Evolutionary conservation across 2,113 vertebrate species (phyloP).

Genomic region (Athene cunicularia): DNA sequence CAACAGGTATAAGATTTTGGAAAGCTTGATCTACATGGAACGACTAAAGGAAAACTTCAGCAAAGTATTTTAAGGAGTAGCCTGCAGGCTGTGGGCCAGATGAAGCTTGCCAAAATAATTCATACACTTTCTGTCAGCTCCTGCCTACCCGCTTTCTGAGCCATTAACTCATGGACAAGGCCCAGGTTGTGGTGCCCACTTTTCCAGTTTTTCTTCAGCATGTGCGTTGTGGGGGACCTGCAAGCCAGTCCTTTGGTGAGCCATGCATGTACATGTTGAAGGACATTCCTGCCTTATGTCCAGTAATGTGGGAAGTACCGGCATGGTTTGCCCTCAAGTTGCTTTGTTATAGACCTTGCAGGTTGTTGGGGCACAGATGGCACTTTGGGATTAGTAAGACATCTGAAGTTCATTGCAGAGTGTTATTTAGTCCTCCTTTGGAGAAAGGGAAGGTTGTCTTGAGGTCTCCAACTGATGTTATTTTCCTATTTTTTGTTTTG

Average conservation of each 20-base stretch:
- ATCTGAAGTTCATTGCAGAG: neutral
- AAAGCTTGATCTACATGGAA: neutral
- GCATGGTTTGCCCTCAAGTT: neutral
- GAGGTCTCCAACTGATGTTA: accelerated
- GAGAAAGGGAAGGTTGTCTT: neutral
- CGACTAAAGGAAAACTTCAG: neutral
- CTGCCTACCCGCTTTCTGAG: neutral
- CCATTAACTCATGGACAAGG: neutral
- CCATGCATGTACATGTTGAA: accelerated
- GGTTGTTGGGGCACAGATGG: neutral
- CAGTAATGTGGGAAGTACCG: neutral
- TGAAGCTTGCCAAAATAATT: neutral
- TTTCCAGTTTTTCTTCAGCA: neutral
- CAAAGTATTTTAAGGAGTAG: neutral
- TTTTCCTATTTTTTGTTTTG: neutral
- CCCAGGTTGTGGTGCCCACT: neutral
- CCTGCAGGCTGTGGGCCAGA: neutral
- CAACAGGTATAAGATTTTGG: neutral
- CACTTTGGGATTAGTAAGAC: neutral
- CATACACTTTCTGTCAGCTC: neutral
- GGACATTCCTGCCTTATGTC: accelerated
- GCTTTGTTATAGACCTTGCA: neutral
- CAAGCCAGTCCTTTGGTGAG: neutral
- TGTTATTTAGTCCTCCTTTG: neutral
- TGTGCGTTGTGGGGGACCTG: neutral